Base-by-base conservation (phyloP, 2,888 invertebrate species). In the Aphodius sticticus region DNA sequence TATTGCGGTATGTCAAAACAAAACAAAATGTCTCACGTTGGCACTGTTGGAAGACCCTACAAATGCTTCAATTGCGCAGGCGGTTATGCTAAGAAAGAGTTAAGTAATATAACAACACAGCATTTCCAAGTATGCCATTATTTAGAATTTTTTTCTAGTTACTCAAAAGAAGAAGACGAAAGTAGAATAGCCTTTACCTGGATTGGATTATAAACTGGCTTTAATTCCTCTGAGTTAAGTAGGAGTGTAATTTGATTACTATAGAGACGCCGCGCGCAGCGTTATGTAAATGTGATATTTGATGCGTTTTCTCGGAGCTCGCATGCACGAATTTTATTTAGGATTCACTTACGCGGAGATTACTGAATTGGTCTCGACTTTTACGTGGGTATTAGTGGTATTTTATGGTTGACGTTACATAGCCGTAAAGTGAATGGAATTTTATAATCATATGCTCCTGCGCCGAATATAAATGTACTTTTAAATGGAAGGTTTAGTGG, bases 231-330 rank as follows among this genome's bases (percentile, higher is more conserved):
- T 53, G 9, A 9, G 9, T 53, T 53, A 26, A 5, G 53, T 9
- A 53, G 53, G 53, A 53, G 53, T 53, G 53, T 53, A 53, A 53
- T 53, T 53, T 53, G 53, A 53, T 53, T 53, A 53, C 53, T 53
- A 2, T 53, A 53, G 53, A 53, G 53, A 53, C 53, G 53, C 53
- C 53, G 53, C 53, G 7, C 53, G 53, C 53, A 1, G 53, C 53
- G 7, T 53, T 53, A 53, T 53, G 53, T 53, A 53, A 53, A 53
- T 53, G 53, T 7, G 53, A 53, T 53, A 53, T 53, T 53, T 53
- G 53, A 53, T 53, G 53, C 12, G 53, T 53, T 53, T 53, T 53
- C 53, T 53, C 53, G 53, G 53, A 7, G 53, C 53, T 53, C 53
- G 53, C 53, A 53, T 53, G 53, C 53, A 53, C 53, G 53, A 9